A percentile compares a stretch with the other conserved stretches of the same genome.
These are phyloP conservation scores for Gymnosoma rotundatum DNA, from an alignment of 2,888 invertebrate genomes.

Conservation along the genomic window DNA sequence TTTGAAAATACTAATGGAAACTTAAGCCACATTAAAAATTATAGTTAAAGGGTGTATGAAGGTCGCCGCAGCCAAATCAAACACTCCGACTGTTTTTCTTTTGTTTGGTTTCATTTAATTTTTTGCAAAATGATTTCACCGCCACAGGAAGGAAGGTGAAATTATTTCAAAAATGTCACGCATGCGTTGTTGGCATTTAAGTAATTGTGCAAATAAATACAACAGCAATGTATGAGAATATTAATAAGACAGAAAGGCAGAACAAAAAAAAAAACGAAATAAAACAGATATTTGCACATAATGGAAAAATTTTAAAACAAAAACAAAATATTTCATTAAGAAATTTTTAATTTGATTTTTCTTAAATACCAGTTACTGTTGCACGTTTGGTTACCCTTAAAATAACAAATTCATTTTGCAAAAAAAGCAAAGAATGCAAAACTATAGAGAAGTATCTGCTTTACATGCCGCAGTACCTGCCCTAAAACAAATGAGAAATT, in stretches of 20 bases:
- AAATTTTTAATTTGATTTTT: neutral
- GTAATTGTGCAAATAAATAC: conserved; percentile 70
- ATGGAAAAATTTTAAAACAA: neutral
- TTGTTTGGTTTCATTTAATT: conserved; percentile 7
- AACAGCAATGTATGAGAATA: conserved; percentile 49
- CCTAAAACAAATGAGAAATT: too few species aligned
- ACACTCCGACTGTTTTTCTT: neutral
- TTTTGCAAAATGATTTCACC: conserved; percentile 63
- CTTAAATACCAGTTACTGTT: neutral
- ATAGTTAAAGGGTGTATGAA: too few species aligned
- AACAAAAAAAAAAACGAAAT: neutral
- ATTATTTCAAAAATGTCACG: conserved; percentile 77
- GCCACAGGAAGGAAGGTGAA: conserved; percentile 73
- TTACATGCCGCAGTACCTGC: too few species aligned
- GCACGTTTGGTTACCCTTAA: neutral
- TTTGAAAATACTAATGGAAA: too few species aligned
- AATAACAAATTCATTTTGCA: neutral
- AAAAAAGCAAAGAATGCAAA: too few species aligned
- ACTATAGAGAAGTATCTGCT: too few species aligned
- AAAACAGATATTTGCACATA: neutral
- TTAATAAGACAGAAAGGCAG: conserved; percentile 25
- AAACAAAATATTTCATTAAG: neutral
- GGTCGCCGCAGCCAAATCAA: too few species aligned
- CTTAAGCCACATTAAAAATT: too few species aligned
- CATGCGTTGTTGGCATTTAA: conserved; percentile 75